Percentiles rank a stretch among this genome's conserved stretches.
phyloP scores from a whole-genome alignment of 2,888 invertebrate genomes.

The Gymnocheta viridis region DNA sequence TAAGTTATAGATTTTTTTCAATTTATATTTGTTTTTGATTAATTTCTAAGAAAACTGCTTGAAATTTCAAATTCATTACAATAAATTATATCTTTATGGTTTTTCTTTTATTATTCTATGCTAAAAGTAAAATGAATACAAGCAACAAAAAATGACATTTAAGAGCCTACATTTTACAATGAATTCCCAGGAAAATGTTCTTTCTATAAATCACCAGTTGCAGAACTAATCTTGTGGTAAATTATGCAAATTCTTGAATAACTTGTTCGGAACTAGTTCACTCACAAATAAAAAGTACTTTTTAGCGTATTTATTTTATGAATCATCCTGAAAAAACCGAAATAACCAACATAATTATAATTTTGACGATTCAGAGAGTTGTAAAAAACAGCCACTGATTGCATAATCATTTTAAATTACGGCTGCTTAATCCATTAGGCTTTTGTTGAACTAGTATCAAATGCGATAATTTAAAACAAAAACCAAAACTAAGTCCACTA shows the following conservation, averaged over 20 bases:
- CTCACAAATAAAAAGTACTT: no score
- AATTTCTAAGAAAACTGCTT: constrained; percentile 38
- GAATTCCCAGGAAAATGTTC: constrained; percentile 10
- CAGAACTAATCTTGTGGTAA: no score
- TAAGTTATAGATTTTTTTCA: constrained; percentile 28
- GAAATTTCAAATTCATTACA: constrained; percentile 30
- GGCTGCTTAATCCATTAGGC: neutral
- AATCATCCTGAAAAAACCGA: no score
- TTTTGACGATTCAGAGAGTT: no score
- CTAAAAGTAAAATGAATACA: neutral
- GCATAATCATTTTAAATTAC: neutral
- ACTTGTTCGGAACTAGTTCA: neutral
- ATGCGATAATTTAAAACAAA: neutral
- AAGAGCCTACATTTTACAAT: constrained; percentile 18
- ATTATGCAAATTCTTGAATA: neutral
- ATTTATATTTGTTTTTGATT: constrained; percentile 43
- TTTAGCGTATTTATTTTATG: no score
- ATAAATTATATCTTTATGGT: constrained; percentile 29
- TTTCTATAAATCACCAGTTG: neutral
- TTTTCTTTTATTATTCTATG: neutral
- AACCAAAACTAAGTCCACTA: no score
- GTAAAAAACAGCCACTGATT: no score
- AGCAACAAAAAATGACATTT: constrained; percentile 21
- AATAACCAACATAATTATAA: no score
- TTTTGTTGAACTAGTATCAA: neutral